Evolutionary conservation across 2,888 invertebrate genomes (phyloP), one percentile per base, ranked within the genome.

Genomic region (Pachliopta kotzebuea): DNA sequence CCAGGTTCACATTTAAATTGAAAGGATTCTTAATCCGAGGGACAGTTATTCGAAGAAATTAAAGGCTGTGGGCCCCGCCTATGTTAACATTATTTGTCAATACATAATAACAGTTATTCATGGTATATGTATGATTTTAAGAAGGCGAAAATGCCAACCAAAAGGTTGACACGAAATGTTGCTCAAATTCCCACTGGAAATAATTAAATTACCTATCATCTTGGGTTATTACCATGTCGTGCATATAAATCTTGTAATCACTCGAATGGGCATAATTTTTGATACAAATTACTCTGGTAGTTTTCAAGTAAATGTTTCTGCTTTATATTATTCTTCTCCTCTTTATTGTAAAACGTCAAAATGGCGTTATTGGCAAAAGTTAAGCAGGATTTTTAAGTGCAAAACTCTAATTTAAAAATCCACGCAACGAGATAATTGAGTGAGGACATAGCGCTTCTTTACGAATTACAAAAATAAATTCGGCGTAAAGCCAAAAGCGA

Each of bases 121-220:
- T 21, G 58, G 45, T 42, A 42, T n/a, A 57, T 65, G 60, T 26
- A 57, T 65, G 60, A 65, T 65, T 57, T 45, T 29, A 45, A 42
- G 31, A 61, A 49, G 57, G 49, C 21, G 54, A 65, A 62, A 65
- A 65, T 58, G 62, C 54, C 65, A 65, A 54, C 53, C 18, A 14
- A 65, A 65, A 62, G 61, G 65, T 62, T 62, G 65, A 58, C 55
- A 62, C 65, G 65, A 55, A 55, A 62, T 65, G 58, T 65, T 62
- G 55, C 65, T 61, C 31, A 61, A 62, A 62, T 61, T 26, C n/a
- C 61, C 37, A 55, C 37, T 37, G 54, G 62, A n/a, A 24, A 57
- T 55, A 58, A 58, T 65, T 65, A 61, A n/a, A 24, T 29, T 24
- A 37, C 63, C 45, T 65, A 53, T 65, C 60, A 57, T 65, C 53